Evolutionary conservation across 2,797 vertebrate species (phyloP).

Genomic region (Clarias platycephalus): DNA sequence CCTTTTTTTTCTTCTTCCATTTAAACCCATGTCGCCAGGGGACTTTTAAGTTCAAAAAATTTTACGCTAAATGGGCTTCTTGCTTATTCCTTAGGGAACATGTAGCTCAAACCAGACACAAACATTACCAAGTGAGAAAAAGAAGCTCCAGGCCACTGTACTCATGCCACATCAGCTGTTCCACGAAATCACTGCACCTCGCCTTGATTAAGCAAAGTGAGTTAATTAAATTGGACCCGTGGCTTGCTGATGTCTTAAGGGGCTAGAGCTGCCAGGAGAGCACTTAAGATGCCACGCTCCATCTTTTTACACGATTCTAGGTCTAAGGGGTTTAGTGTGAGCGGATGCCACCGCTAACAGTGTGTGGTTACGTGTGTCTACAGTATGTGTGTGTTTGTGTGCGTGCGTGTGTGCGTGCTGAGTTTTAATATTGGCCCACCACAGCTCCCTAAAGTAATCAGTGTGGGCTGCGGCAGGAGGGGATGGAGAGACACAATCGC

Average conservation of each 20-base stretch:
- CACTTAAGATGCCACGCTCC: conserved; percentile 66
- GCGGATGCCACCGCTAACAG: conserved; percentile 63
- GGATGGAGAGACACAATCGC: conserved; percentile 69
- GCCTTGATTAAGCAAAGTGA: conserved; percentile 44
- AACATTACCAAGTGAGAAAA: conserved; percentile 12
- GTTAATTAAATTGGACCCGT: conserved; percentile 55
- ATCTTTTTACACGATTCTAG: conserved; percentile 48
- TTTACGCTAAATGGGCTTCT: background rate
- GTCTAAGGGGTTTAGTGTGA: conserved; percentile 66
- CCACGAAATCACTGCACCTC: conserved; percentile 17
- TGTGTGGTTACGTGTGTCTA: conserved; percentile 8
- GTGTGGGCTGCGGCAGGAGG: conserved; percentile 36
- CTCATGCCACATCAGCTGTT: conserved; percentile 15
- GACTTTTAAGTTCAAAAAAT: background rate
- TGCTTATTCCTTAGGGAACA: conserved; percentile 6
- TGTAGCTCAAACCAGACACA: conserved; percentile 8
- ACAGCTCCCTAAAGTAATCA: conserved; percentile 75
- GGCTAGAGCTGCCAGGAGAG: conserved; percentile 74
- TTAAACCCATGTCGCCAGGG: background rate
- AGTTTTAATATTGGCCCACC: conserved; percentile 76
- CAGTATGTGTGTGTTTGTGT: conserved; percentile 47
- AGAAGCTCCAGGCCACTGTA: background rate
- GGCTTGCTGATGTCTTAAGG: conserved; percentile 64
- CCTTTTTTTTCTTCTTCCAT: no score
- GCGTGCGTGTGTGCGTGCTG: conserved; percentile 57